Evolutionary conservation across 2,888 invertebrate species (phyloP), one percentile per base, ranked within the genome.

Genomic region (Oegoconia quadripuncta): DNA sequence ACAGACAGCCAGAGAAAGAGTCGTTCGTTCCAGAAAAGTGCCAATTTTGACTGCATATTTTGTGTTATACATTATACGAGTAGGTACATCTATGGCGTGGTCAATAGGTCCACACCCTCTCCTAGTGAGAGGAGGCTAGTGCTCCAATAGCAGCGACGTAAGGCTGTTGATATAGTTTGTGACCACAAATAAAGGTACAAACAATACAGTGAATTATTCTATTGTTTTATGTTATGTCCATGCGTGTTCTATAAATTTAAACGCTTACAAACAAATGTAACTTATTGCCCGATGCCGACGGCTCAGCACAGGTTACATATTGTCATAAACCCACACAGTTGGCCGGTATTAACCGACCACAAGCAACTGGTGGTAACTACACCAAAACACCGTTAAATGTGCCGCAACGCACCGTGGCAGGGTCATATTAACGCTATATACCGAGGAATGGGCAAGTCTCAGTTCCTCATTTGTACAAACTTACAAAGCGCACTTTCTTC

Each of bases 261-360:
- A 70, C 61, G 64, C 68, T 73, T 72, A 70, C 72, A 72, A 75
- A 75, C 74, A 78, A 77, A 75, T 74, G 69, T 75, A 64, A 76
- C 60, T 71, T 77, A 78, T 71, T 73, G 67, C 69, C 50, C 50
- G 70, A 70, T 65, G 71, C 74, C 70, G 62, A 59, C 68, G 71
- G 68, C 68, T 63, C 66, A 52, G 61, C 67, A 61, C 70, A 75
- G 73, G 74, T 72, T 74, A 75, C 74, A 74, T 53, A 68, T 74
- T 75, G 74, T 62, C 59, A 59, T 64, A 65, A 57, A 39, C 44
- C 29, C 36, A 35, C 44, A 50, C 57, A 13, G 27, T 54, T 60
- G 52, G 55, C 52, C 62, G 48, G 59, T 65, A 52, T 65, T 59
- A 74, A 34, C 60, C 74, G 60, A 48, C 68, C 58, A 52, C 65